Evolutionary conservation across 2,888 invertebrate genomes (phyloP), one percentile per base, ranked within the genome.

Genomic region (Strigamia transsilvanica): DNA sequence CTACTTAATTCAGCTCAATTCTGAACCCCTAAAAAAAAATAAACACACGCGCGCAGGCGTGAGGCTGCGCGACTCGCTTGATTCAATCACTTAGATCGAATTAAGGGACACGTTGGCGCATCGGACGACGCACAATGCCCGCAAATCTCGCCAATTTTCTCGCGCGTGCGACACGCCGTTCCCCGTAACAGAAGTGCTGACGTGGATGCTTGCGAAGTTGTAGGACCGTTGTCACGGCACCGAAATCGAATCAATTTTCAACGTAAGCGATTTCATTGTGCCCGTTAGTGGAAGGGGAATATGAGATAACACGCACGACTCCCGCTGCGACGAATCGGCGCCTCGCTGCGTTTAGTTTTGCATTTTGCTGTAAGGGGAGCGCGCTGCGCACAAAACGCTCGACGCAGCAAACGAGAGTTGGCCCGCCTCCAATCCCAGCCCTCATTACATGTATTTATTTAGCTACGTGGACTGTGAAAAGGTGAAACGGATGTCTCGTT

Each of bases 191-290:
- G 38, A 79, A 79, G 41, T 79, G 79, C 79, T 79, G 79, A 79
- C 79, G 79, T 79, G 42, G 79, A 12, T 38, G 77, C 32, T 21
- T 41, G 15, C 9, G 79, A n/a, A 34, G n/a, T 4, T 34, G 7
- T 34, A 38, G 18, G 23, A 41, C 15, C 38, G 18, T 79, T 79
- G 41, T 42, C 79, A 42, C 42, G 79, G 21, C 79, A 34, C 79
- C 42, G n/a, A 79, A 79, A 79, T 79, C 79, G 79, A 79, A 79
- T 79, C 79, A 79, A 79, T 79, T 79, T 79, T 38, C 79, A 42
- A 42, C 79, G 79, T 79, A 79, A 79, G 79, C 79, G 79, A 79
- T 79, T 79, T 79, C 79, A 79, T 79, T 79, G 79, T 79, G 41
- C 38, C 79, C 42, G 41, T 79, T 79, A 79, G 79, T 42, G 38